phyloP scores from a whole-genome alignment of 2,797 vertebrate species.

The Mallotus villosus region DNA sequence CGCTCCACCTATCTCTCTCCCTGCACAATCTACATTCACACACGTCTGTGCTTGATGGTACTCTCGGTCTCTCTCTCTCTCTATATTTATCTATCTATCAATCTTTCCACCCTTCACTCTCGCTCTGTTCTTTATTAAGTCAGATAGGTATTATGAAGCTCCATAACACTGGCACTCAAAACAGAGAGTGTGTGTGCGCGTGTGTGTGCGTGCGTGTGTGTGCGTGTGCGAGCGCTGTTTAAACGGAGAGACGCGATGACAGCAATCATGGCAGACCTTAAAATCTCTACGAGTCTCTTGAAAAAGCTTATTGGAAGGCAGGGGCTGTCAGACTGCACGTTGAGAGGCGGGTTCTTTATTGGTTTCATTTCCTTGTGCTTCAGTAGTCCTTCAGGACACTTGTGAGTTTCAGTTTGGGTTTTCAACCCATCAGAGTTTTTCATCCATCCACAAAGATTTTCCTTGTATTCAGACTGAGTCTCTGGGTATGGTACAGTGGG shows the following conservation, averaged over 20 bases:
- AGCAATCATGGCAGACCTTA: background rate
- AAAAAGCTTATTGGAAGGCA: too few relatives aligned
- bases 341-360: too few relatives aligned
- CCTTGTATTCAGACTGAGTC: too few relatives aligned
- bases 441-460: too few relatives aligned
- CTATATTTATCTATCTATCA: background rate
- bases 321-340: too few relatives aligned
- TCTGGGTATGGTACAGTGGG: too few relatives aligned
- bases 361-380: too few relatives aligned
- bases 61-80: background rate
- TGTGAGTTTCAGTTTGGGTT: background rate
- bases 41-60: background rate
- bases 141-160: background rate
- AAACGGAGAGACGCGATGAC: conserved; percentile 9
- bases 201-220: background rate
- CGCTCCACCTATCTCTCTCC: background rate
- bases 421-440: too few relatives aligned
- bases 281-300: too few relatives aligned
- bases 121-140: conserved; percentile 7
- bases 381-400: background rate
- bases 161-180: background rate
- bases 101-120: background rate
- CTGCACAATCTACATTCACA: background rate
- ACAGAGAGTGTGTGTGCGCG: background rate
- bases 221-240: background rate